phyloP scores from a whole-genome alignment of 53 echinoderm and acorn worm genomes.

The Holothuria scabra region DNA sequence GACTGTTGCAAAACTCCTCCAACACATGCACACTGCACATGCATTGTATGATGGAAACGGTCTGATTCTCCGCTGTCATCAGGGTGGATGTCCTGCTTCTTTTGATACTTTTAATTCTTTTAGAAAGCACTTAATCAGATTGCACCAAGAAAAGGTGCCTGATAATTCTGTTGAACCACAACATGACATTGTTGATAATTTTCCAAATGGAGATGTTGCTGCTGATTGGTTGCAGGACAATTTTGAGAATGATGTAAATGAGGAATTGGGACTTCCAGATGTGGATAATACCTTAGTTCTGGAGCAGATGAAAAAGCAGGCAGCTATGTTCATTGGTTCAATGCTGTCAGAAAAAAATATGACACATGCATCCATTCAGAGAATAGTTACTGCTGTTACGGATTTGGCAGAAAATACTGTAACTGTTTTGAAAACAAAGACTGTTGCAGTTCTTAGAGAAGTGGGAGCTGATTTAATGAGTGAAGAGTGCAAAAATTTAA shows the following conservation, averaged over 20 bases:
- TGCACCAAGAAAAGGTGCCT: conserved; percentile 29
- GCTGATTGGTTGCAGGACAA: conserved; percentile 9
- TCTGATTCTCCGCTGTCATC: conserved; percentile 37
- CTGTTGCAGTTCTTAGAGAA: conserved; percentile 5
- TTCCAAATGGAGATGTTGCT: conserved; percentile 28
- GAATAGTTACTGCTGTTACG: conserved; percentile 24
- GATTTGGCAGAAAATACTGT: conserved; percentile 25
- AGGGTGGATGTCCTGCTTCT: conserved; percentile 49
- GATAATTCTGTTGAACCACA: conserved; percentile 17
- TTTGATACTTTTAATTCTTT: conserved; percentile 51
- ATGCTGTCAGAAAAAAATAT: conserved; percentile 52
- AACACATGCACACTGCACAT: conserved; percentile 49
- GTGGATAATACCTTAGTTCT: neutral
- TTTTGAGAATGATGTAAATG: conserved; percentile 17
- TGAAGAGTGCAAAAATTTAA: conserved; percentile 9
- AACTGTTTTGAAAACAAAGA: conserved; percentile 18
- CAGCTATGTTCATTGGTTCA: conserved; percentile 33
- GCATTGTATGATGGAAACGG: conserved; percentile 49
- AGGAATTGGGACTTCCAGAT: neutral
- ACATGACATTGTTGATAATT: conserved; percentile 1
- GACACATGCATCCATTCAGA: conserved; percentile 46
- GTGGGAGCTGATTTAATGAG: neutral
- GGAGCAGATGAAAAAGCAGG: conserved; percentile 18
- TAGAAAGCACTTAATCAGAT: conserved; percentile 33
- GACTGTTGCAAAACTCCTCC: neutral